phyloP scores from a whole-genome alignment of 2,888 invertebrate species.

The Drosophila austrosaltans region DNA sequence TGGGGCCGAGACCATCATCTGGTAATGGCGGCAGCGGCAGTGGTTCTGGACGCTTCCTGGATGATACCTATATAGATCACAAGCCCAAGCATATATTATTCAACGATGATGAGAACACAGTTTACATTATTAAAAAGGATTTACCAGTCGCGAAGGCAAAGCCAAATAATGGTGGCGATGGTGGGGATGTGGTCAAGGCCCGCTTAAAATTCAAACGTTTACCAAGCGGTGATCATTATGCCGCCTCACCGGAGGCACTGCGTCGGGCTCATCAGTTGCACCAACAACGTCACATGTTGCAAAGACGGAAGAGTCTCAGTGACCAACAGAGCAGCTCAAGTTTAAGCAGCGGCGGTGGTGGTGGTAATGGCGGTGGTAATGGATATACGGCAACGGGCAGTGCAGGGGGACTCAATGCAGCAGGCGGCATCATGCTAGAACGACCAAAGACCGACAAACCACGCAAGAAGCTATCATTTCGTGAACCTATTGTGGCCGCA shows the following conservation, averaged over 20 bases:
- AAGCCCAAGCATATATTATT: conserved; percentile 81
- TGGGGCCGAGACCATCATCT: conserved; percentile 40
- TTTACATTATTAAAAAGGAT: conserved; percentile 83
- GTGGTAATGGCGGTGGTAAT: conserved; percentile 52
- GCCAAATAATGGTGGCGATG: conserved; percentile 26
- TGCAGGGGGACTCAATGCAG: neutral
- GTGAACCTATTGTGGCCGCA: conserved; percentile 87
- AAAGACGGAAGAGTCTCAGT: conserved; percentile 79
- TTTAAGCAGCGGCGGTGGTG: conserved; percentile 83
- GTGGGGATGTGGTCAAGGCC: conserved; percentile 63
- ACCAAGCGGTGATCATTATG: conserved; percentile 57
- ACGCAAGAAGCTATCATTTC: conserved; percentile 93
- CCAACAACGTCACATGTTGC: conserved; percentile 66
- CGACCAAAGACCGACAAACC: conserved; percentile 85
- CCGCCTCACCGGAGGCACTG: conserved; percentile 55
- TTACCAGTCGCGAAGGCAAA: conserved; percentile 73
- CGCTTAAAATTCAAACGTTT: conserved; percentile 77
- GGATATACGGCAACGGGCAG: conserved; percentile 2
- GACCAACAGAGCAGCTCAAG: conserved; percentile 74
- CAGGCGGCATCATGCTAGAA: conserved; percentile 68
- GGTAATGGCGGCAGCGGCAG: neutral
- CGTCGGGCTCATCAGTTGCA: conserved; percentile 76
- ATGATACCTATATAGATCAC: conserved; percentile 62
- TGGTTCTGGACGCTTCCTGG: conserved; percentile 52
- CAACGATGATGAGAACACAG: conserved; percentile 83